Evolutionary conservation across 2,797 vertebrate genomes (phyloP).

Genomic region (Gymnoscopelus braueri): DNA sequence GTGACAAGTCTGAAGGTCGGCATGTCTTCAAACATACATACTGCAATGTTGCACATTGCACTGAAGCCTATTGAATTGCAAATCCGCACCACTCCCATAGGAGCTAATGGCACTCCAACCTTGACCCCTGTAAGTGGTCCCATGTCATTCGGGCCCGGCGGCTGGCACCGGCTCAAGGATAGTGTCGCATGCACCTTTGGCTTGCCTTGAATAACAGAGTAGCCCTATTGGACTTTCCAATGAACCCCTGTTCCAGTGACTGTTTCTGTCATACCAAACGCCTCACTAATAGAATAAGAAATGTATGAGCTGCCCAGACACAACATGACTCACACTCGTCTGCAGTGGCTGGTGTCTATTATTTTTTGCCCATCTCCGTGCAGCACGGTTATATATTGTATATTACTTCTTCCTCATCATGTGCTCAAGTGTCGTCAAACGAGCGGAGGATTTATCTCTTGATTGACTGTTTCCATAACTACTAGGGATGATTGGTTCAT

Average conservation of each 20-base stretch:
- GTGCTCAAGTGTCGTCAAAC: slow-evolving; percentile 59
- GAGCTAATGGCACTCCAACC: slow-evolving; percentile 47
- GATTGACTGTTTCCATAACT: slow-evolving; percentile 74
- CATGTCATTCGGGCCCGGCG: slow-evolving; percentile 29
- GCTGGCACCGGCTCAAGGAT: slow-evolving; percentile 42
- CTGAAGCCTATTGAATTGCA: slow-evolving; percentile 56
- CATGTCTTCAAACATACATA: slow-evolving; percentile 27
- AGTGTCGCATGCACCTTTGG: slow-evolving; percentile 38
- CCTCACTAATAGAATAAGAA: slow-evolving; percentile 37
- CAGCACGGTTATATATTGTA: slow-evolving; percentile 21
- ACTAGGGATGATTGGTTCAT: slow-evolving; percentile 72
- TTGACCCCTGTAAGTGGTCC: slow-evolving; percentile 43
- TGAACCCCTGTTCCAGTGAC: slow-evolving; percentile 17
- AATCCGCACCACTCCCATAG: slow-evolving; percentile 45
- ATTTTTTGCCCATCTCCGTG: slow-evolving; percentile 15
- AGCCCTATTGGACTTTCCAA: slow-evolving; percentile 33
- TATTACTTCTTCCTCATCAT: slow-evolving; percentile 56
- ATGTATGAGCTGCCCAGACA: slow-evolving; percentile 44
- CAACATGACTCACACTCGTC: slow-evolving; percentile 19
- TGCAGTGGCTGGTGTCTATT: slow-evolving; percentile 29
- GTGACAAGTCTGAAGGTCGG: slow-evolving; percentile 69
- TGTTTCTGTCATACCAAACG: slow-evolving; percentile 12
- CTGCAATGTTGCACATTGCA: slow-evolving; percentile 39
- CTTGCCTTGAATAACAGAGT: slow-evolving; percentile 48
- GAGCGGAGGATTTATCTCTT: slow-evolving; percentile 52